phyloP scores from a whole-genome alignment of 2,888 invertebrate species.

The Aspidapion aeneum region DNA sequence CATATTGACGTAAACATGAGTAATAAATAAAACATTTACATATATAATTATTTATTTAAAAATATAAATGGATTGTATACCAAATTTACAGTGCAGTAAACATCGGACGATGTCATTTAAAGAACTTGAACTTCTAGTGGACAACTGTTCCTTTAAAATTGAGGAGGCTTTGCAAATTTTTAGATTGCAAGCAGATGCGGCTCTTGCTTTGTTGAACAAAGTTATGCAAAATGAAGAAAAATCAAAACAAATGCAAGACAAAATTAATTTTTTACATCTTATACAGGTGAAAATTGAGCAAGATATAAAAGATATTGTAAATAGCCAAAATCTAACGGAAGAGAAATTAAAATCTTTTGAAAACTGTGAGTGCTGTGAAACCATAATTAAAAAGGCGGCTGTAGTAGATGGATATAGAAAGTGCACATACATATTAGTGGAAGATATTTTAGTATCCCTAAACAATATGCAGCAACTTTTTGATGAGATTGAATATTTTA shows the following conservation, averaged over 20 bases:
- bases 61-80: not conserved
- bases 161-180: not conserved
- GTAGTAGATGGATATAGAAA: not conserved
- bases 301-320: not conserved
- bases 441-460: slow-evolving; percentile 7
- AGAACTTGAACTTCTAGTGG: not conserved
- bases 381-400: not conserved
- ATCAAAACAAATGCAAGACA: not conserved
- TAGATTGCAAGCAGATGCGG: not conserved
- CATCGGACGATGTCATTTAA: not conserved
- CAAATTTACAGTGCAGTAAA: not conserved
- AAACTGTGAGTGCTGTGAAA: not conserved
- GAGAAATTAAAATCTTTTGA: not conserved
- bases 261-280: not conserved
- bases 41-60: too few relatives aligned
- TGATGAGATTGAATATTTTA: not conserved
- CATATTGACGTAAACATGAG: too few relatives aligned
- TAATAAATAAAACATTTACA: too few relatives aligned
- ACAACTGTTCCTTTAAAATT: not conserved
- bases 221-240: not conserved
- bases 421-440: not conserved
- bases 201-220: not conserved
- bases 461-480: slow-evolving; percentile 1
- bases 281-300: not conserved
- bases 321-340: not conserved